A percentile compares a stretch with the other conserved stretches of the same genome.
Conservation (phyloP, 2,888 invertebrate species). For the Drosophila borborema region DNA sequence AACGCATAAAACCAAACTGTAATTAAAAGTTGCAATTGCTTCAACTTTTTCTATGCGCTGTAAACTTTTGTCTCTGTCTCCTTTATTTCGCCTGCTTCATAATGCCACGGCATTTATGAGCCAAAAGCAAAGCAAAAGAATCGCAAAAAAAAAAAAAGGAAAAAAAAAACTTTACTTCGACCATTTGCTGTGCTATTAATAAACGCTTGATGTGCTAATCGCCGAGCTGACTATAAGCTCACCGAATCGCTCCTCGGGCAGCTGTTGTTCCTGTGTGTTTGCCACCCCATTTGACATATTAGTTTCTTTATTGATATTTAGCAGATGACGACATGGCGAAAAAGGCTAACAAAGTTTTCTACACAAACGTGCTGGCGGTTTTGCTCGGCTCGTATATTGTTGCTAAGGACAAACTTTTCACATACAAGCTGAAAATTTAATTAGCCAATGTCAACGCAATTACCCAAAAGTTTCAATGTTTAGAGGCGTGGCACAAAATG, state of each 20-base stretch:
- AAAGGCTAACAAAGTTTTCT: constrained; percentile 55
- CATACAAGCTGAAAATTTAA: constrained; percentile 68
- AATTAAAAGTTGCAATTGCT: constrained; percentile 75
- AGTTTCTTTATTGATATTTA: constrained; percentile 81
- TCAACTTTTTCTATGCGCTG: constrained; percentile 65
- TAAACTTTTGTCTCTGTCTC: constrained; percentile 70
- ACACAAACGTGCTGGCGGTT: constrained; percentile 34
- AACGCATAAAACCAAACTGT: constrained; percentile 61
- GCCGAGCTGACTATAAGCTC: constrained; percentile 46
- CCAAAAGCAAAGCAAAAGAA: constrained; percentile 15
- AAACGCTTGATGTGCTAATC: constrained; percentile 80
- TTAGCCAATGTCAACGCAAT: constrained; percentile 60
- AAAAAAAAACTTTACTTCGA: constrained; percentile 42
- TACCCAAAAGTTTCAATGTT: constrained; percentile 22
- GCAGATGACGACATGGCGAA: constrained; percentile 61
- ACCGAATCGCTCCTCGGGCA: constrained; percentile 40
- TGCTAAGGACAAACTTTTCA: constrained; percentile 54
- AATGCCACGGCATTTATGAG: constrained; percentile 51
- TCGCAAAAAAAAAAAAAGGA: not conserved
- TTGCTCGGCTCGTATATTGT: constrained; percentile 39
- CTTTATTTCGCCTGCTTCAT: constrained; percentile 39
- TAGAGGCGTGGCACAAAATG: constrained; percentile 27
- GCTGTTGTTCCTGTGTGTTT: constrained; percentile 43
- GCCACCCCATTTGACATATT: constrained; percentile 69
- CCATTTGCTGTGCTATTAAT: constrained; percentile 70